Percentiles rank a stretch among this genome's conserved stretches.
phyloP scores from a whole-genome alignment of 2,113 vertebrate genomes.

The Caracal caracal region DNA sequence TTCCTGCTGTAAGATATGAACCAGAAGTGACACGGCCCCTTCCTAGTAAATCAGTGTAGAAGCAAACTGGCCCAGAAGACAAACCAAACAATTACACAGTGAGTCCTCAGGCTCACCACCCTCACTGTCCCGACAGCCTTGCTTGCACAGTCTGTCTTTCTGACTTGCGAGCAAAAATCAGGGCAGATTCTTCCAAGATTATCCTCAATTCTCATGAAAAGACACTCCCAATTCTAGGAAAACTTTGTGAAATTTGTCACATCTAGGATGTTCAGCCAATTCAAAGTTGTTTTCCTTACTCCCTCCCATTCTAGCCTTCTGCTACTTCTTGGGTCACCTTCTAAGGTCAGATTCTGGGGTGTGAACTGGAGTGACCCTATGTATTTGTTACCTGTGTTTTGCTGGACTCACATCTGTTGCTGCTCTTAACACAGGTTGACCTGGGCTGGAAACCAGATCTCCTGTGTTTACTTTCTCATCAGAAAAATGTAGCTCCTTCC shows the following conservation, averaged over 20 bases:
- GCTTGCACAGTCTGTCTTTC: background rate
- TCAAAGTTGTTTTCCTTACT: conserved; percentile 43
- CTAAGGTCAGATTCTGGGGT: background rate
- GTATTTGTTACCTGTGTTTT: background rate
- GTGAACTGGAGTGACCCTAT: background rate
- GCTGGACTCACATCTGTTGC: background rate
- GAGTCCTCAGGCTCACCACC: background rate
- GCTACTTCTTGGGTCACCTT: background rate
- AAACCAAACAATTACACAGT: background rate
- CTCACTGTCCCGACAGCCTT: background rate
- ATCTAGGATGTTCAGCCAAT: background rate
- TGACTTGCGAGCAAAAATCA: background rate
- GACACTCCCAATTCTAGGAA: conserved; percentile 55
- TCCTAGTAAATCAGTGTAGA: background rate
- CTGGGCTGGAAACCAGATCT: background rate
- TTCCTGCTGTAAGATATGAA: background rate
- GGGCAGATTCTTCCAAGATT: background rate
- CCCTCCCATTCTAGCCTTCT: background rate
- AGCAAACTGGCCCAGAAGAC: background rate
- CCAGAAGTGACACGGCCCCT: background rate
- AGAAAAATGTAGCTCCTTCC: background rate
- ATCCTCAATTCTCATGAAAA: conserved; percentile 54
- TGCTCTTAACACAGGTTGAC: background rate
- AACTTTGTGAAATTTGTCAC: background rate
- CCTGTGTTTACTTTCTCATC: background rate